These are phyloP conservation scores for Drosophila nannoptera DNA, from an alignment of 1,140 invertebrate genomes.

Conservation along the genomic window DNA sequence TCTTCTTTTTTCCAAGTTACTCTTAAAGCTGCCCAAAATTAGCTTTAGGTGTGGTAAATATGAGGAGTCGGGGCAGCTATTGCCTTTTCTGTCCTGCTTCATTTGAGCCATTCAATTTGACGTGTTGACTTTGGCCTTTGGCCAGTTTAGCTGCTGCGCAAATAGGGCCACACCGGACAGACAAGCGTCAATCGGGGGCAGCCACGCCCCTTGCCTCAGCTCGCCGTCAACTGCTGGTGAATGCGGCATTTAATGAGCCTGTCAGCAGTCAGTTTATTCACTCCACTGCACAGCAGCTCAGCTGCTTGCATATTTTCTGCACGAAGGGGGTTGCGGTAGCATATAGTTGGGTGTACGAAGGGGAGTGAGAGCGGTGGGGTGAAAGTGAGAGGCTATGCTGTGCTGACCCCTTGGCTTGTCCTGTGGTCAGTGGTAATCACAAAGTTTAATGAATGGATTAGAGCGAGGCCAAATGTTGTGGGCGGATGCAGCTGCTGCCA, in stretches of 20 bases:
- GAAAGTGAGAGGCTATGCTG: slow-evolving; percentile 2
- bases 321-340: background rate
- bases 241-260: slow-evolving; percentile 71
- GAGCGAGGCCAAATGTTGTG: slow-evolving; percentile 14
- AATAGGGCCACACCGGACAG: slow-evolving; percentile 11
- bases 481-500: background rate
- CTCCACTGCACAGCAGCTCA: slow-evolving; percentile 27
- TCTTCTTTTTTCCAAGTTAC: background rate
- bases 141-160: slow-evolving; percentile 40
- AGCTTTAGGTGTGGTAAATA: slow-evolving; percentile 37
- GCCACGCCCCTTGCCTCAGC: background rate
- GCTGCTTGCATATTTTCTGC: slow-evolving; percentile 5
- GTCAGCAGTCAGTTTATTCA: slow-evolving; percentile 63
- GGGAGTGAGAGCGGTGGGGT: background rate
- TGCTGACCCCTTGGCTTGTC: slow-evolving; percentile 15
- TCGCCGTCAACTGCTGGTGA: slow-evolving; percentile 32
- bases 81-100: background rate
- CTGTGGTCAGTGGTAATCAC: slow-evolving; percentile 68
- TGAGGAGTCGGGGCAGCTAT: background rate
- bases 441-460: slow-evolving; percentile 76
- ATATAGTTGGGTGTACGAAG: no score
- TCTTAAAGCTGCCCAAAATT: slow-evolving; percentile 49
- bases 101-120: slow-evolving; percentile 35
- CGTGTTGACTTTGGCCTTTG: slow-evolving; percentile 65
- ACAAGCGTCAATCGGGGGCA: background rate